Evolutionary conservation across 2,797 vertebrate species (phyloP).

Genomic region (Bryconaethiops microstoma): DNA sequence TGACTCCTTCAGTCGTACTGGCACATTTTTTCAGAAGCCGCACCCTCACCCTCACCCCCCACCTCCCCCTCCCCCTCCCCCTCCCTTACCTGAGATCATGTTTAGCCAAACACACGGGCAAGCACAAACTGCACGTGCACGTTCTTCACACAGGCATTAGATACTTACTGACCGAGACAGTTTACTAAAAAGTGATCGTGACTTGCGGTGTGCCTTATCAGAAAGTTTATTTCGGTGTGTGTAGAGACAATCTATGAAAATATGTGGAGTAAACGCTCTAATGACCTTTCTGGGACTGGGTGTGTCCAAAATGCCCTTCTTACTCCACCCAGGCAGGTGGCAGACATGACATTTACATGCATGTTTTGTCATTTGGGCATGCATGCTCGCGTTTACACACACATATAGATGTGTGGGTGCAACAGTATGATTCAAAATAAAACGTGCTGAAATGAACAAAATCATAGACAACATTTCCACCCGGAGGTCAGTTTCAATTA

Average conservation of each 20-base stretch:
- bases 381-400: not conserved
- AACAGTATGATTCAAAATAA: no score
- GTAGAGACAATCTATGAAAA: conserved; percentile 1
- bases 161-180: not conserved
- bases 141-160: not conserved
- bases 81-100: conserved; percentile 52
- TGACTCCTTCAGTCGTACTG: conserved; percentile 41
- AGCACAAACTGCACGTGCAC: conserved; percentile 1
- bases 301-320: conserved; percentile 21
- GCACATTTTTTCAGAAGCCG: conserved; percentile 54
- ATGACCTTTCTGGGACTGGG: conserved; percentile 6
- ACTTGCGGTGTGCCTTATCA: not conserved
- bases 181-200: not conserved
- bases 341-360: conserved; percentile 15
- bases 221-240: not conserved
- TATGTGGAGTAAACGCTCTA: not conserved
- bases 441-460: no score
- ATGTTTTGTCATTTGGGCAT: not conserved
- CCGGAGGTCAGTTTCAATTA: not conserved
- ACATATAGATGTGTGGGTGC: no score
- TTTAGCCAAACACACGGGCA: conserved; percentile 17
- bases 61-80: conserved; percentile 29
- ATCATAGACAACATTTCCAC: no score
- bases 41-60: conserved; percentile 45
- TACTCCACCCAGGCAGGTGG: conserved; percentile 27